phyloP scores from a whole-genome alignment of 2,888 invertebrate genomes.

The Rhogogaster chlorosoma region DNA sequence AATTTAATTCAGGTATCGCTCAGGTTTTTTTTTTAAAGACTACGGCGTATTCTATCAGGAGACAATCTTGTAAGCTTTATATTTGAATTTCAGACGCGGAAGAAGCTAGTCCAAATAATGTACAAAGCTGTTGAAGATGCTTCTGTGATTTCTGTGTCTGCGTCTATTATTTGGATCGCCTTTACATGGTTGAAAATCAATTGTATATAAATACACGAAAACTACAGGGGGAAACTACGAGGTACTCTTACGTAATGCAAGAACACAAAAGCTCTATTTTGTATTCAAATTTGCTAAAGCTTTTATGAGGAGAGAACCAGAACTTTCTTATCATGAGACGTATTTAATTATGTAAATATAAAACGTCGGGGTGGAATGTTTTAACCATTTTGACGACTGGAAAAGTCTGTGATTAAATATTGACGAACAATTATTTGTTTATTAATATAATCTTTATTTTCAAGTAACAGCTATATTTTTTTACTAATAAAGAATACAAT shows the following conservation, averaged over 20 bases:
- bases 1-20: background rate
- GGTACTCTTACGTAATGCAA: background rate
- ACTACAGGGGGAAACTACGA: background rate
- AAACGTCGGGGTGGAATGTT: background rate
- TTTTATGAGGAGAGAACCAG: background rate
- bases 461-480: slow-evolving; percentile 23
- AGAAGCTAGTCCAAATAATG: background rate
- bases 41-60: background rate
- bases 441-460: slow-evolving; percentile 2
- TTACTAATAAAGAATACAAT: background rate
- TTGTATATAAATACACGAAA: background rate
- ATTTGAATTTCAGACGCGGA: background rate
- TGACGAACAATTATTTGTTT: slow-evolving; percentile 5
- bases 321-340: background rate
- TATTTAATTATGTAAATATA: too few species aligned
- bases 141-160: background rate
- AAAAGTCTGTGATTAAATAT: background rate
- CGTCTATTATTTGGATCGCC: background rate
- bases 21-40: background rate
- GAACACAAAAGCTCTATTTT: background rate
- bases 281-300: background rate
- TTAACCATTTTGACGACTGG: background rate
- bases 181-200: background rate
- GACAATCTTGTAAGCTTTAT: background rate
- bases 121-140: background rate